Base-by-base conservation (phyloP, 2,888 invertebrate species). In the Branchipolynoe longqiensis region DNA sequence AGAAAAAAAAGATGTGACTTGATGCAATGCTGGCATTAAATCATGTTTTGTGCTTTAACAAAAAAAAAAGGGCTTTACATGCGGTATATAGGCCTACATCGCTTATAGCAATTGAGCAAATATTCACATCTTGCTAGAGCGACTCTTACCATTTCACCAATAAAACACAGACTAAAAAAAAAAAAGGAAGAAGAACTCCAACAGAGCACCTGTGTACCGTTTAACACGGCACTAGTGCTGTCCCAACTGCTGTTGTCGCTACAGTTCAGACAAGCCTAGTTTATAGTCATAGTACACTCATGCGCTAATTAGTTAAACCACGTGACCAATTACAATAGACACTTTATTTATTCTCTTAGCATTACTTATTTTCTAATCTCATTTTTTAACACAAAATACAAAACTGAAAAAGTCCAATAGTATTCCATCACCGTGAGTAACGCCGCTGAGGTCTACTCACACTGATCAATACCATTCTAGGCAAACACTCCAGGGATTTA, bases 381-480 rank as follows among this genome's bases (percentile, higher is more conserved):
- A 6, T 33, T 69, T 28, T 36, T 69, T 18, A 78, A 78, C 78
- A 48, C 48, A 40, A 25, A 41, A 78, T 18, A 48, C 28, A 31
- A 78, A n/a, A 78, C 78, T 14, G 48, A 78, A 78, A 25, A 31
- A 48, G 38, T 22, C 28, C 48, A 78, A 78, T 54, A 54, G 78
- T 48, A 78, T 78, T 78, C 28, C 78, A 78, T 78, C 78, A 78
- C 78, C 78, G 78, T 78, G 78, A 78, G 48, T 41, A 48, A 48
- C 28, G 31, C 62, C 1, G 48, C n/a, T n/a, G n/a, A n/a, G 3
- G 73, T 22, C 28, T 48, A 41, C 54, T 78, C 78, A 78, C 78
- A 78, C 78, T 78, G 78, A 78, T 78, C 78, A 78, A 78, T 78
- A 78, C 78, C 78, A 78, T 78, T 78, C 78, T 78, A 78, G 78